Conservation (phyloP, 1,140 invertebrate genomes). For the Uloborus diversus region DNA sequence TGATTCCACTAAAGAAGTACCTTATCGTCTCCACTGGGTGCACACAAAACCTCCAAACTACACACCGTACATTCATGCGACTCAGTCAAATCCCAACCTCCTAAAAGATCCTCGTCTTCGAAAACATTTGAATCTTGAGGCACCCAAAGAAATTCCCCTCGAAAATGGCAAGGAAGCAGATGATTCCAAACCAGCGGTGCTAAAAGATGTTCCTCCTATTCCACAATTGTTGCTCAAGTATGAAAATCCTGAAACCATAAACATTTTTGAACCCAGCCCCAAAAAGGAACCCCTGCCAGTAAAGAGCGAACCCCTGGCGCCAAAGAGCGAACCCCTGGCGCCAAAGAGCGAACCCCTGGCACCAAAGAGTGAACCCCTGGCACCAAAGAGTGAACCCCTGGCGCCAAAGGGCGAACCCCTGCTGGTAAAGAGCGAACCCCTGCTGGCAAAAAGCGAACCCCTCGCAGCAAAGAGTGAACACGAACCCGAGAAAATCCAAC, state of each 20-base stretch:
- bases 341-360: too few relatives aligned
- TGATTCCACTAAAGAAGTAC: slow-evolving; percentile 27
- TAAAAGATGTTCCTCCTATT: slow-evolving; percentile 28
- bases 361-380: too few relatives aligned
- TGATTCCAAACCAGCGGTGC: background rate
- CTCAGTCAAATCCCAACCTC: slow-evolving; percentile 50
- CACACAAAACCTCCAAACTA: slow-evolving; percentile 53
- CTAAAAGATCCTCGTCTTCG: slow-evolving; percentile 59
- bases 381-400: too few relatives aligned
- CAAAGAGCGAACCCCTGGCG: background rate
- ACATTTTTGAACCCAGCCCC: slow-evolving; percentile 25
- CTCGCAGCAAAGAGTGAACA: background rate
- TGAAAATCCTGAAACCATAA: background rate
- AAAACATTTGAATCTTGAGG: slow-evolving; percentile 42
- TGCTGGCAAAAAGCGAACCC: background rate
- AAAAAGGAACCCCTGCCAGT: background rate
- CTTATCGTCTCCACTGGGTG: slow-evolving; percentile 51
- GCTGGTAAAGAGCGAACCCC: background rate
- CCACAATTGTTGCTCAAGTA: slow-evolving; percentile 18
- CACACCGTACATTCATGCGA: slow-evolving; percentile 37
- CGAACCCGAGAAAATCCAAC: background rate
- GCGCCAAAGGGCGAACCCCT: too few relatives aligned
- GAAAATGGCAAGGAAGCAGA: slow-evolving; percentile 7
- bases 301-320: background rate
- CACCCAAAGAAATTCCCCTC: background rate